Conservation (phyloP, 2,797 vertebrate species). For the Myotis myotis region DNA sequence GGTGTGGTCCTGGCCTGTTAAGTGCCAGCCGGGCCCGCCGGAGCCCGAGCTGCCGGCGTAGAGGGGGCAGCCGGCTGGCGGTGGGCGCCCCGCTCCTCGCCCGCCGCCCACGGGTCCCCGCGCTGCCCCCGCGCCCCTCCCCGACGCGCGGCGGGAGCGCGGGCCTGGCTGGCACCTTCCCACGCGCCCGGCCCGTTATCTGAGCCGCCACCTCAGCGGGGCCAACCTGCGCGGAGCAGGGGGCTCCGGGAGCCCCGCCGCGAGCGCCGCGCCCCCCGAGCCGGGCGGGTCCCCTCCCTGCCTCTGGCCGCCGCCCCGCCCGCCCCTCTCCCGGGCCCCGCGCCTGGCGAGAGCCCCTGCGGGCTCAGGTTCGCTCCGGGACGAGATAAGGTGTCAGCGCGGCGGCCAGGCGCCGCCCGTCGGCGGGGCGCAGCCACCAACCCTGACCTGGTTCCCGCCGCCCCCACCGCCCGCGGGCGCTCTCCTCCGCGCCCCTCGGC, state of each 20-base stretch:
- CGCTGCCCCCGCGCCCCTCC: background rate
- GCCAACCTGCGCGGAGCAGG: background rate
- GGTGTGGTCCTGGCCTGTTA: background rate
- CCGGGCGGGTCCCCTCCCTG: background rate
- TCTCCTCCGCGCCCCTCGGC: background rate
- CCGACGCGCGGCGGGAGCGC: background rate
- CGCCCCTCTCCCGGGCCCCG: background rate
- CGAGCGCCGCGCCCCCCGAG: background rate
- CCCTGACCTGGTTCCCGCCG: background rate
- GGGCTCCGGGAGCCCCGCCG: background rate
- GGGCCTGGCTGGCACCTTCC: slow-evolving; percentile 30
- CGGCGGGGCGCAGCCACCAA: slow-evolving; percentile 11
- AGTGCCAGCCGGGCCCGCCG: background rate
- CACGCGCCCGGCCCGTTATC: slow-evolving; percentile 63
- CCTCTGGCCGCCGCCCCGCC: background rate
- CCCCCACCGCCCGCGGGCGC: background rate
- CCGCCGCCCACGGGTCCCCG: background rate
- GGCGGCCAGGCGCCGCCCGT: slow-evolving; percentile 46
- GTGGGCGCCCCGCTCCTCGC: background rate
- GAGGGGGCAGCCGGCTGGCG: background rate
- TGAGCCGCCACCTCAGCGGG: background rate
- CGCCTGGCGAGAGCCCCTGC: background rate
- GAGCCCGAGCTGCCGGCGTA: background rate
- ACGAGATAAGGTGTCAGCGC: slow-evolving; percentile 66
- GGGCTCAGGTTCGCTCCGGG: slow-evolving; percentile 55